Conservation (phyloP, 2,888 invertebrate species). For the Carabus problematicus region DNA sequence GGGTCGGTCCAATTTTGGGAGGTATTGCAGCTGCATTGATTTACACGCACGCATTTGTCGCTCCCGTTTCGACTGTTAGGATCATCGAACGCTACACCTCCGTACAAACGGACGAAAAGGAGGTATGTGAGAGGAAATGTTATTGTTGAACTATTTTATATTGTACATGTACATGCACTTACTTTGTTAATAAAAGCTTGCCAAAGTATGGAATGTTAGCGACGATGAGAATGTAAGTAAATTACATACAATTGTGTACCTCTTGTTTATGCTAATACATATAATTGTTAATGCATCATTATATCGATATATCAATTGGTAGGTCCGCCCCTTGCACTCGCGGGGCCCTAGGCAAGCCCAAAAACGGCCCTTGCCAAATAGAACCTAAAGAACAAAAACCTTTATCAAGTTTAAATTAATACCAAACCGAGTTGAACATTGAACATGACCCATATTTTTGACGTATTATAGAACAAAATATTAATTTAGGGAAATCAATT, state of each 20-base stretch:
- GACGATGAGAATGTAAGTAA: conserved; percentile 48
- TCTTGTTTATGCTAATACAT: too few relatives aligned
- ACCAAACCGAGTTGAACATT: too few relatives aligned
- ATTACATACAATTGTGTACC: too few relatives aligned
- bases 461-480: too few relatives aligned
- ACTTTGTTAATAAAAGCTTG: conserved; percentile 42
- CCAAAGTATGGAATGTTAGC: conserved; percentile 48
- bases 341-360: too few relatives aligned
- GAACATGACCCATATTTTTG: too few relatives aligned
- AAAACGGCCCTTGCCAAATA: too few relatives aligned
- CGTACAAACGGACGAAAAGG: conserved; percentile 68
- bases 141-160: conserved; percentile 2
- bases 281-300: conserved; percentile 3
- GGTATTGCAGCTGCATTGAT: conserved; percentile 79
- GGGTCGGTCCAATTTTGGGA: conserved; percentile 87
- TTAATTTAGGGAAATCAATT: too few relatives aligned
- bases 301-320: too few relatives aligned
- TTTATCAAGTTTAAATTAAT: too few relatives aligned
- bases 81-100: conserved; percentile 64
- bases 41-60: conserved; percentile 72
- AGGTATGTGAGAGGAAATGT: conserved; percentile 61
- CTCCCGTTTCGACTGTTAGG: conserved; percentile 56
- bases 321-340: too few relatives aligned
- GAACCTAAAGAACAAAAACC: too few relatives aligned
- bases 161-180: not conserved